These are phyloP conservation scores for Pharmacophagus antenor DNA, from an alignment of 2,888 invertebrate species.

Conservation along the genomic window DNA sequence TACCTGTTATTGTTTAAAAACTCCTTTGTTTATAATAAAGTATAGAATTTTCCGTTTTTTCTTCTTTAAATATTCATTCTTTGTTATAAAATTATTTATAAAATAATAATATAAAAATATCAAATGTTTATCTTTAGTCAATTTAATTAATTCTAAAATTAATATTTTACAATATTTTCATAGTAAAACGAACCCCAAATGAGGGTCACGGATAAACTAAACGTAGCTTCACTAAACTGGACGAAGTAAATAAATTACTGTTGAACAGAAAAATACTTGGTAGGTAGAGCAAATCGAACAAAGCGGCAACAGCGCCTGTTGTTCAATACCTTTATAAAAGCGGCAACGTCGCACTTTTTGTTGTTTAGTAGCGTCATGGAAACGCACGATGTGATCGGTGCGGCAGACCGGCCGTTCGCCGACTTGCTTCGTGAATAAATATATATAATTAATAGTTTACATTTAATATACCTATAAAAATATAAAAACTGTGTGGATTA, in stretches of 20 bases:
- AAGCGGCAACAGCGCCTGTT: conserved; percentile 59
- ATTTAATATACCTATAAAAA: not conserved
- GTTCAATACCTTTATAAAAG: conserved; percentile 46
- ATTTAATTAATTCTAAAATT: too few species aligned
- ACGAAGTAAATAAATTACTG: conserved; percentile 21
- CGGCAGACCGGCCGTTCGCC: conserved; percentile 35
- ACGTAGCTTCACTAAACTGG: conserved; percentile 3
- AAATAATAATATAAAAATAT: too few species aligned
- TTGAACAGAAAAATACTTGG: conserved; percentile 38
- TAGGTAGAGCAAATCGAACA: conserved; percentile 47
- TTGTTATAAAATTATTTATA: too few species aligned
- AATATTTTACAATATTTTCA: not conserved
- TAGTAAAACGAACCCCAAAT: not conserved
- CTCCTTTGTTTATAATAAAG: too few species aligned
- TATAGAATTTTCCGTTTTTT: too few species aligned
- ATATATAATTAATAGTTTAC: conserved; percentile 16
- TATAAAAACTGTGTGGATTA: not conserved
- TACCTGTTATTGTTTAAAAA: too few species aligned
- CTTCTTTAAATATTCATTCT: too few species aligned
- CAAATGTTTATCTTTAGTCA: too few species aligned
- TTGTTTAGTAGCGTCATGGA: conserved; percentile 51
- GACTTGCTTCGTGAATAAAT: conserved; percentile 26
- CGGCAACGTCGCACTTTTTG: conserved; percentile 59
- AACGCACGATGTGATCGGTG: conserved; percentile 40
- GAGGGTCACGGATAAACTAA: not conserved